A percentile compares a stretch with the other conserved stretches of the same genome.
phyloP scores from a whole-genome alignment of 2,797 vertebrate genomes.

The Poecilia velifera region DNA sequence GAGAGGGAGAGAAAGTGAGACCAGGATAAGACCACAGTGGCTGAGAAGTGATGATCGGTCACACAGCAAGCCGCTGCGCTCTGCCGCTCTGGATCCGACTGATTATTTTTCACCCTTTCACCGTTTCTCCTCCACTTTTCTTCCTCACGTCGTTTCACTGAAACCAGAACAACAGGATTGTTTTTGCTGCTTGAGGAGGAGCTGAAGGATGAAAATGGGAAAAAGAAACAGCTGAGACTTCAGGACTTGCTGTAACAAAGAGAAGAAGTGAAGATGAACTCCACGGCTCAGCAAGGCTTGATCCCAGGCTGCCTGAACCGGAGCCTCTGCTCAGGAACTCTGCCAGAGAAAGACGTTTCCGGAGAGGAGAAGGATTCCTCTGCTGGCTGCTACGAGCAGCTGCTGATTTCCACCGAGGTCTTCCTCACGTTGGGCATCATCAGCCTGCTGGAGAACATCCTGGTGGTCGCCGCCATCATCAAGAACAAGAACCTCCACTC shows the following conservation, averaged over 20 bases:
- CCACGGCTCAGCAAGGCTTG: constrained; percentile 71
- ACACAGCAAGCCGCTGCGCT: constrained; percentile 4
- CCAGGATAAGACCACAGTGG: constrained; percentile 26
- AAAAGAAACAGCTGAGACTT: constrained; percentile 18
- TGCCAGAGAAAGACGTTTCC: constrained; percentile 61
- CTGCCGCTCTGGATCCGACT: constrained; percentile 22
- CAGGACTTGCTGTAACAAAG: constrained; percentile 4
- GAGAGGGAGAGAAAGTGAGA: constrained; percentile 22
- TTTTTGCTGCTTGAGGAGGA: constrained; percentile 27
- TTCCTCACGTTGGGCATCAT: constrained; percentile 92
- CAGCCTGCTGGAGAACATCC: constrained; percentile 92
- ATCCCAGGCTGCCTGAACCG: constrained; percentile 76
- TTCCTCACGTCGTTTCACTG: not conserved
- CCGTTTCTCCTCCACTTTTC: not conserved
- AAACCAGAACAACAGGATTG: not conserved
- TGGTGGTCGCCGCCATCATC: constrained; percentile 90
- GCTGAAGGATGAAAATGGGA: constrained; percentile 1
- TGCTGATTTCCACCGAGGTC: constrained; percentile 91
- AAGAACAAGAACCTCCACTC: constrained; percentile 97
- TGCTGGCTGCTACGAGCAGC: constrained; percentile 83
- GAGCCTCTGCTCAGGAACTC: constrained; percentile 75
- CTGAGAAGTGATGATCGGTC: constrained; percentile 41
- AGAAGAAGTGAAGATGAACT: constrained; percentile 80
- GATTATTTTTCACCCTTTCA: constrained; percentile 23
- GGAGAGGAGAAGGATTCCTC: constrained; percentile 74